A percentile compares a stretch with the other conserved stretches of the same genome.
These are phyloP conservation scores for Apteryx mantelli DNA, from an alignment of 2,113 vertebrate species.

Conservation along the genomic window DNA sequence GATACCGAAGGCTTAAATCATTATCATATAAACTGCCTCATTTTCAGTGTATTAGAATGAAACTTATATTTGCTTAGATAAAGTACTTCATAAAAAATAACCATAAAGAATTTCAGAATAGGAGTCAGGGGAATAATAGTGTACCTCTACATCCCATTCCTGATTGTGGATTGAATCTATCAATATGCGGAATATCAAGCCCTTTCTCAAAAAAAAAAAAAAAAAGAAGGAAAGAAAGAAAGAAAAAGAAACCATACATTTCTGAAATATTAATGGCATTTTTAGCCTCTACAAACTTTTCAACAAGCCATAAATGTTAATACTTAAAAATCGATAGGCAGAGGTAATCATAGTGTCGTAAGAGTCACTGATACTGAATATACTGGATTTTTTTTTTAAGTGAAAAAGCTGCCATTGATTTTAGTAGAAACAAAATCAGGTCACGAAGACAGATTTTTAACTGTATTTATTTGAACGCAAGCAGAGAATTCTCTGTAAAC, in stretches of 20 bases:
- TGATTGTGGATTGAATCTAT: not conserved
- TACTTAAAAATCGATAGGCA: not conserved
- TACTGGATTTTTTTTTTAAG: not conserved
- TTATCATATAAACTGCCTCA: conserved; percentile 42
- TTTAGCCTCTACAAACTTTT: not conserved
- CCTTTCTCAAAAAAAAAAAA: not conserved
- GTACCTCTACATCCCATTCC: not conserved
- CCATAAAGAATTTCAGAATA: not conserved
- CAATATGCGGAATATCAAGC: not conserved
- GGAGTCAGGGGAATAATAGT: not conserved
- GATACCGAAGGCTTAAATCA: not conserved
- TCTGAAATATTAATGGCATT: not conserved
- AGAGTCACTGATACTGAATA: not conserved
- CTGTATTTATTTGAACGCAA: not conserved
- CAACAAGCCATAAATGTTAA: not conserved
- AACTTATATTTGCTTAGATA: conserved; percentile 12
- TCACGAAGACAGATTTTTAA: not conserved
- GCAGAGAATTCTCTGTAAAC: not conserved
- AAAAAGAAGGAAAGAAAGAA: not conserved
- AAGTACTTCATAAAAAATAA: not conserved
- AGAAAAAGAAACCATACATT: not conserved
- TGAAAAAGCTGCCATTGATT: not conserved
- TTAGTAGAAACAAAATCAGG: not conserved
- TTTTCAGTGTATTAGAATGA: conserved; percentile 35
- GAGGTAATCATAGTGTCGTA: accelerated